These are phyloP conservation scores for Chloroceryle amazona DNA, from an alignment of 2,797 vertebrate species.

Conservation along the genomic window DNA sequence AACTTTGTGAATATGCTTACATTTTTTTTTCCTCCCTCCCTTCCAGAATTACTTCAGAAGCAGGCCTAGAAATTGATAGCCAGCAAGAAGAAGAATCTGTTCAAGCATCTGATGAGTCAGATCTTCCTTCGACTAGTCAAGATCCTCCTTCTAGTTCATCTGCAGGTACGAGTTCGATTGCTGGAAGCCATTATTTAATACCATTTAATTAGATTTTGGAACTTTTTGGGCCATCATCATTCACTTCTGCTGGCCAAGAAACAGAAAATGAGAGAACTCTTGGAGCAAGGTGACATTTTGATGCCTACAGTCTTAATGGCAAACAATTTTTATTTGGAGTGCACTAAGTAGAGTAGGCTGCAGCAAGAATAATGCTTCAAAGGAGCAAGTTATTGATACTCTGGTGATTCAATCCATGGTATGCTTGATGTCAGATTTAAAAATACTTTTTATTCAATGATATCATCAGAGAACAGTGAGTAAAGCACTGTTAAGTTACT, in stretches of 20 bases:
- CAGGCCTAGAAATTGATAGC: constrained; percentile 88
- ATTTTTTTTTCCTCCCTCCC: neutral
- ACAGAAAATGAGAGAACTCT: neutral
- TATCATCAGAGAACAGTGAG: neutral
- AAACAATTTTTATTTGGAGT: neutral
- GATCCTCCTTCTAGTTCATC: constrained; percentile 94
- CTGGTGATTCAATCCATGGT: neutral
- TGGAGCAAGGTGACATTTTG: neutral
- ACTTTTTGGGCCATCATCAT: neutral
- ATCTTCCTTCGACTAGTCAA: constrained; percentile 93
- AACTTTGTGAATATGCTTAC: accelerated
- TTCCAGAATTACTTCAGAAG: constrained; percentile 85
- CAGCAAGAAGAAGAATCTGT: constrained; percentile 91
- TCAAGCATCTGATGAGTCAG: constrained; percentile 89
- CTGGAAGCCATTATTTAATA: neutral
- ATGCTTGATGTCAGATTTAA: neutral
- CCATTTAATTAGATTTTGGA: neutral
- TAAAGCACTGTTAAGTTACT: neutral
- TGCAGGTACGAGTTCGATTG: constrained; percentile 83
- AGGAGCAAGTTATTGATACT: neutral
- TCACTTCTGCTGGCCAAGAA: neutral
- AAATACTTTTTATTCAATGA: neutral
- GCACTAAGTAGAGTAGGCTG: neutral
- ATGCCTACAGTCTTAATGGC: neutral
- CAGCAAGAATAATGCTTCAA: neutral